Evolutionary conservation across 2,797 vertebrate genomes (phyloP).

Genomic region (Gymnodraco acuticeps): DNA sequence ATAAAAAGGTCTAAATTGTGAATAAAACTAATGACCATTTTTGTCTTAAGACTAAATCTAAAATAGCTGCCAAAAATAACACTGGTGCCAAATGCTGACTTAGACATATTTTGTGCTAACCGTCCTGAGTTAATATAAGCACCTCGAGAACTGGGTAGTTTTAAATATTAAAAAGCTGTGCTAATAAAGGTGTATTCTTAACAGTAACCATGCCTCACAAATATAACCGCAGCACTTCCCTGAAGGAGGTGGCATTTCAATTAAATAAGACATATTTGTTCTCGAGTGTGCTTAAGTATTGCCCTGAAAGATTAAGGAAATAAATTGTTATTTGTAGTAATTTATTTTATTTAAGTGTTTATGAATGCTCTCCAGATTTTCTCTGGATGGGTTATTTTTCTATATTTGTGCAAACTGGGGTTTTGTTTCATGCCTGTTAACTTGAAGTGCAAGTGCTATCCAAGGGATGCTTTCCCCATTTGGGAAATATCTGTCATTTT

Average conservation of each 20-base stretch:
- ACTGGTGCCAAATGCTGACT: too few species aligned
- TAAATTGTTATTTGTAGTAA: background rate
- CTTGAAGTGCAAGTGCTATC: background rate
- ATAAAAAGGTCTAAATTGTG: too few species aligned
- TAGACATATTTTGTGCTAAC: conserved; percentile 6
- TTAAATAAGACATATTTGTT: background rate
- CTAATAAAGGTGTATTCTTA: background rate
- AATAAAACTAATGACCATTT: too few species aligned
- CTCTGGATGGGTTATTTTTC: background rate
- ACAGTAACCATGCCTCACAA: background rate
- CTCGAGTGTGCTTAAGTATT: background rate
- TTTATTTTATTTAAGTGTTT: background rate
- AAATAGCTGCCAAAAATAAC: too few species aligned
- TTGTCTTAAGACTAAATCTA: too few species aligned
- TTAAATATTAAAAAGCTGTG: too few species aligned
- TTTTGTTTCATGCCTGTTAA: background rate
- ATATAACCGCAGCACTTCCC: background rate
- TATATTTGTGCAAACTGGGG: background rate
- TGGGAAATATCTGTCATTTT: conserved; percentile 27
- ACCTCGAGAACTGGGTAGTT: background rate
- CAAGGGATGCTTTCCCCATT: background rate
- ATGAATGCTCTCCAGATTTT: background rate
- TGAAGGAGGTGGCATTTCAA: background rate
- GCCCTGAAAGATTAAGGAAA: background rate
- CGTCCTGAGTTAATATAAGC: background rate